Conservation (phyloP, 1,140 invertebrate species). For the Formica exsecta region DNA sequence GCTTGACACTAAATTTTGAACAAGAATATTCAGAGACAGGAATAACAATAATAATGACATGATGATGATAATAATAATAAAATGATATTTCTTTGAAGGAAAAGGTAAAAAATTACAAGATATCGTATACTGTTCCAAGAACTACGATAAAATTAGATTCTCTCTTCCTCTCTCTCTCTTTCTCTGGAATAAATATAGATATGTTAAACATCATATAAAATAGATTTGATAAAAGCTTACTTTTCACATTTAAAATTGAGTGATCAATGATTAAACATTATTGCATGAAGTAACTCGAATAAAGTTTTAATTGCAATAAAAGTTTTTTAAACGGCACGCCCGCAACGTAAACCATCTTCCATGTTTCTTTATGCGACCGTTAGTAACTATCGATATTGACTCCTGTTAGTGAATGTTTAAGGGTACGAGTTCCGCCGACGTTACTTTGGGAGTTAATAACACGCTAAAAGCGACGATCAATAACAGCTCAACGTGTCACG, state of each 20-base stretch:
- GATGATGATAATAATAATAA: not conserved
- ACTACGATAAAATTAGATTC: not conserved
- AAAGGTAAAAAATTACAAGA: not conserved
- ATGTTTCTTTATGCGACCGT: not conserved
- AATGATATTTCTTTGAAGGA: not conserved
- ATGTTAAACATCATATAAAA: not conserved
- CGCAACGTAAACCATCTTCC: not conserved
- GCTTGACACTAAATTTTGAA: constrained; percentile 29
- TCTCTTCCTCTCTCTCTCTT: not conserved
- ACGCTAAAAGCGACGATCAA: constrained; percentile 51
- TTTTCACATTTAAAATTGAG: not conserved
- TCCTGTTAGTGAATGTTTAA: not conserved
- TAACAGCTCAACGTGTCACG: constrained; percentile 25
- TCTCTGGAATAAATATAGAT: not conserved
- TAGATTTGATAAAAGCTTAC: not conserved
- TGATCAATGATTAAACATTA: not conserved
- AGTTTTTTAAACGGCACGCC: not conserved
- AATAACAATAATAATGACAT: not conserved
- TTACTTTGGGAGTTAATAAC: constrained; percentile 59
- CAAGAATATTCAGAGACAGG: not conserved
- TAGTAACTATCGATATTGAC: not conserved
- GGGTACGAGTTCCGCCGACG: not conserved
- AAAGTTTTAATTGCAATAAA: not conserved
- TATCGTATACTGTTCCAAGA: not conserved
- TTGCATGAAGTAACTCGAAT: not conserved